Evolutionary conservation across 2,888 invertebrate species (phyloP), one percentile per base, ranked within the genome.

Genomic region (Pollenia labialis): DNA sequence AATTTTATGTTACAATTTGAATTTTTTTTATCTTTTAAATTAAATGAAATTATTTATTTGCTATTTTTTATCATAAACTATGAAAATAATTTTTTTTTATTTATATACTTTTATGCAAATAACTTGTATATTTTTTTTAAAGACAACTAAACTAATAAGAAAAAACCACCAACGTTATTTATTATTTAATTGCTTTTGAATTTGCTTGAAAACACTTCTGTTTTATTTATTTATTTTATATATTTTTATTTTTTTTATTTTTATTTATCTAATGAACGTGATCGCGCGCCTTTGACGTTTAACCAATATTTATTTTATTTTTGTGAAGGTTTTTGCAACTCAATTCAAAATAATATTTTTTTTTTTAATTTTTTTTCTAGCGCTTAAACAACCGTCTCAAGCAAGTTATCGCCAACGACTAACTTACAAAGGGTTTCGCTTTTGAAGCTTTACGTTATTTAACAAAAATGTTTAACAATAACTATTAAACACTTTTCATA

Each of bases 391-490:
- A 91, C 93, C 91, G 90, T 91, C 91, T 91, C 89, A 91, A 91
- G 90, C 92, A 91, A 92, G 91, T 91, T 91, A 90, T 91, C 91
- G 91, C 91, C 90, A 90, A 90, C 91, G 90, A 92, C 92, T 92
- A 91, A 92, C 90, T 90, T 89, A 89, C 89, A 89, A 91, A 90
- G 90, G 87, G 91, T 90, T 90, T 90, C 91, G 90, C 90, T 92
- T 90, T 90, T 90, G 89, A 92, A 91, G 90, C 90, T 91, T 89
- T 89, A 90, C 90, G 80, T 82, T 64, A 71, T 77, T 77, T 69
- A 18, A 11, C 44, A 64, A 62, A 64, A 52, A 32, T 32, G 14
- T 44, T 32, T 32, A 32, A 6, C 16, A 46, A 18, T 4, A 18
- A 64, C 68, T 72, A 32, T 32, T n/a, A 44, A 64, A 79, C 72